These are phyloP conservation scores for Melieria picta DNA, from an alignment of 2,888 invertebrate species.

Conservation along the genomic window DNA sequence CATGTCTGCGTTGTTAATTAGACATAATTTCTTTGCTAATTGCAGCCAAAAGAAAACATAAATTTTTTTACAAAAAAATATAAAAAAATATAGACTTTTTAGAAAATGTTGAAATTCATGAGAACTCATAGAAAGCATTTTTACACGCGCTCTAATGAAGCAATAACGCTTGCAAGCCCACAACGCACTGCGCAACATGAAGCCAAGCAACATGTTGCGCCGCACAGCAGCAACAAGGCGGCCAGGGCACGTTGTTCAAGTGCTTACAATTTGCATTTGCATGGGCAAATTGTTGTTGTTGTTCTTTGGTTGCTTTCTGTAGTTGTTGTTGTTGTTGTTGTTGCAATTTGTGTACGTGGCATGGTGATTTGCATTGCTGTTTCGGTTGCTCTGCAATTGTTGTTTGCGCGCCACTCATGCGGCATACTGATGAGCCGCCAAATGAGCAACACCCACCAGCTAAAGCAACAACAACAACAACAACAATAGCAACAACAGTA, in stretches of 20 bases:
- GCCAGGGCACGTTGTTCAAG: neutral
- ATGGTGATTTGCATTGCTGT: too few relatives aligned
- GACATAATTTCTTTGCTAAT: conserved; percentile 15
- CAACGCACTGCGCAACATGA: neutral
- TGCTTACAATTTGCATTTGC: conserved; percentile 8
- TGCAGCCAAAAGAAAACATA: neutral
- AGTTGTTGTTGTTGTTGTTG: too few relatives aligned
- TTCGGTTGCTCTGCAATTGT: neutral
- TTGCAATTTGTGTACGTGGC: too few relatives aligned
- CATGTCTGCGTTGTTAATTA: conserved; percentile 14
- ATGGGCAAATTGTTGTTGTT: too few relatives aligned
- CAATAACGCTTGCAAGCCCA: neutral
- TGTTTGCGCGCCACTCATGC: conserved; percentile 4
- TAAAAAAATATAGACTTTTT: neutral
- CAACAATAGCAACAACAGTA: neutral
- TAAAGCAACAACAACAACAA: neutral
- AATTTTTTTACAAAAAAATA: too few relatives aligned
- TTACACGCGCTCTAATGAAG: neutral
- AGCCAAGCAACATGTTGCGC: neutral
- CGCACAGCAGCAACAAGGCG: neutral
- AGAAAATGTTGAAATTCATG: neutral
- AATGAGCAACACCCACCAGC: conserved; percentile 18
- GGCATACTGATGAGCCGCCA: conserved; percentile 27
- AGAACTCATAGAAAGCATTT: neutral
- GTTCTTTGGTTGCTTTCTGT: conserved; percentile 3